A percentile compares a stretch with the other conserved stretches of the same genome.
Evolutionary conservation across 2,797 vertebrate species (phyloP).

Genomic region (Columba guinea): DNA sequence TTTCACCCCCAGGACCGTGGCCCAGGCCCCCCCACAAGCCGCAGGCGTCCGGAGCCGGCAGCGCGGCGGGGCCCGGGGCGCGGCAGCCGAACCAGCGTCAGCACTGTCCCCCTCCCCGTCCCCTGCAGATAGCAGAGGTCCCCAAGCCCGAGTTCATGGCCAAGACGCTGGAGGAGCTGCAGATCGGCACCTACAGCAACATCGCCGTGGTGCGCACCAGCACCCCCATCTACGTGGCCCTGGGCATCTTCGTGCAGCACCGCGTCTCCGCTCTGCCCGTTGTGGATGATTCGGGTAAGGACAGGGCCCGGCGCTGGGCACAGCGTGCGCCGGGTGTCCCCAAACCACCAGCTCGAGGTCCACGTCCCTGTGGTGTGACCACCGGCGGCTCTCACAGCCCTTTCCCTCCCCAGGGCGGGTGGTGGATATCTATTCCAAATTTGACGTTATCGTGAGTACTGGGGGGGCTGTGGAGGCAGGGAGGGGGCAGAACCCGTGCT

Average conservation of each 20-base stretch:
- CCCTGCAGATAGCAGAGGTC: constrained; percentile 91
- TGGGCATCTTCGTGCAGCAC: constrained; percentile 97
- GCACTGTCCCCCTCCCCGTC: neutral
- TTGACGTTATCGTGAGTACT: constrained; percentile 96
- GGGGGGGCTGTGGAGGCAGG: neutral
- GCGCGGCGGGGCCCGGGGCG: neutral
- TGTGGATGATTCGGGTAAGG: constrained; percentile 91
- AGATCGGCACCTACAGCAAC: constrained; percentile 92
- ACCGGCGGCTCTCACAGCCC: neutral
- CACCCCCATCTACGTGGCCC: constrained; percentile 92
- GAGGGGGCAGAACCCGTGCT: neutral
- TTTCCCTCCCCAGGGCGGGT: constrained; percentile 84
- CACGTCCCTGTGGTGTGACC: accelerated
- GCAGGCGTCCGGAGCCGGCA: neutral
- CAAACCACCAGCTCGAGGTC: accelerated
- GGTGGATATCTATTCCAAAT: constrained; percentile 98
- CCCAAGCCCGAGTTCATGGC: constrained; percentile 91
- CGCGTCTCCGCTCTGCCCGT: constrained; percentile 94
- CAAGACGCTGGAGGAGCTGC: constrained; percentile 87
- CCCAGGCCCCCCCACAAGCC: neutral
- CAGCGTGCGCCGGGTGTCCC: neutral
- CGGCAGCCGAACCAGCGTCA: neutral
- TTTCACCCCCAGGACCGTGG: neutral
- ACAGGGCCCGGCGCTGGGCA: neutral
- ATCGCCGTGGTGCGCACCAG: constrained; percentile 92